phyloP scores from a whole-genome alignment of 2,797 vertebrate genomes.

The Lacerta agilis region DNA sequence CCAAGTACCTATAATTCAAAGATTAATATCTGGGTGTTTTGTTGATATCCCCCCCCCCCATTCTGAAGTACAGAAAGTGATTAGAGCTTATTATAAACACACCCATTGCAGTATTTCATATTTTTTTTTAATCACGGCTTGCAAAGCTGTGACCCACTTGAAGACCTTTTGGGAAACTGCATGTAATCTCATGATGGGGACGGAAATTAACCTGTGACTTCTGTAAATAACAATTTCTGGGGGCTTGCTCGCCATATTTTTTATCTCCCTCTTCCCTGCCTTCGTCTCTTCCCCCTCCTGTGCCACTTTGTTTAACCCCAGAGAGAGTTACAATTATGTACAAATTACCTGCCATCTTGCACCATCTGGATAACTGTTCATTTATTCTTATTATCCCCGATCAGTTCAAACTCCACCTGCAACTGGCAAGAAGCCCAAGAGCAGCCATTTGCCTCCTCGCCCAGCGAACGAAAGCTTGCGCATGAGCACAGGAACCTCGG shows the following conservation, averaged over 20 bases:
- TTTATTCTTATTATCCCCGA: constrained; percentile 45
- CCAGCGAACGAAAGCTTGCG: neutral
- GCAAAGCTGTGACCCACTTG: constrained; percentile 22
- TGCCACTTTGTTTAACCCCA: constrained; percentile 27
- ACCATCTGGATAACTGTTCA: constrained; percentile 28
- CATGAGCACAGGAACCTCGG: constrained; percentile 13
- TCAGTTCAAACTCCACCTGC: constrained; percentile 19
- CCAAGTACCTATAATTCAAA: constrained; percentile 41
- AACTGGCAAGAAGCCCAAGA: constrained; percentile 20
- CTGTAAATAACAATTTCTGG: constrained; percentile 33
- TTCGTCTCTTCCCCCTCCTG: constrained; percentile 34
- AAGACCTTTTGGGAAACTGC: constrained; percentile 41
- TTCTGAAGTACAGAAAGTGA: constrained; percentile 43
- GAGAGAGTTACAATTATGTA: constrained; percentile 39
- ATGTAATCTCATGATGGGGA: constrained; percentile 34
- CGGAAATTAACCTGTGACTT: constrained; percentile 46
- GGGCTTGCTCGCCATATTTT: neutral
- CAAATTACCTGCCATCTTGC: constrained; percentile 45
- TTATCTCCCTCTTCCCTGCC: constrained; percentile 9
- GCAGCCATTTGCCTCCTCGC: neutral
- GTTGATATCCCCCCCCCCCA: constrained; percentile 13
- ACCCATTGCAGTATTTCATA: constrained; percentile 27
- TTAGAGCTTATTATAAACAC: constrained; percentile 52
- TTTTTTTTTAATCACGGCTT: constrained; percentile 33
- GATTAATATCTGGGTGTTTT: constrained; percentile 37